Conservation (phyloP, 2,888 invertebrate species). For the Mythimna pallens region DNA sequence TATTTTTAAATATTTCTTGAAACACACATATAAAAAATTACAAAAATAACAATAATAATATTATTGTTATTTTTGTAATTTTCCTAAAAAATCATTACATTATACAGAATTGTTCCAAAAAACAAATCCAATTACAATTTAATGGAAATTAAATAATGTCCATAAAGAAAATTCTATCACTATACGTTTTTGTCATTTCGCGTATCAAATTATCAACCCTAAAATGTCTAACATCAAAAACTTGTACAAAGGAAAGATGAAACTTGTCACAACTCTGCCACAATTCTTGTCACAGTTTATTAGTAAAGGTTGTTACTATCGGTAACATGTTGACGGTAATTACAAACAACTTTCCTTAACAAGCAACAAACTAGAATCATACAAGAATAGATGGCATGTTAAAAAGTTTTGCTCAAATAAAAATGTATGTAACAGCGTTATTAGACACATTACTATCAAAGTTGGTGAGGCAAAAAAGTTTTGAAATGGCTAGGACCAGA, state of each 20-base stretch:
- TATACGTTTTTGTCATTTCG: not conserved
- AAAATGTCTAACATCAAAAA: not conserved
- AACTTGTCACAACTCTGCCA: not conserved
- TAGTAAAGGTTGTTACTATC: not conserved
- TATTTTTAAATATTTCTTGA: too few relatives aligned
- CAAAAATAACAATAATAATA: too few relatives aligned
- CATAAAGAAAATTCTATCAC: too few relatives aligned
- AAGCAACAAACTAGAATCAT: constrained; percentile 8
- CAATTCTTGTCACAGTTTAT: constrained; percentile 9
- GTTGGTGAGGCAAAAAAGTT: constrained; percentile 15
- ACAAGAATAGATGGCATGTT: constrained; percentile 1
- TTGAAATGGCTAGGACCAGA: not conserved
- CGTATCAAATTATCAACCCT: not conserved
- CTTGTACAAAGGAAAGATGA: constrained; percentile 1
- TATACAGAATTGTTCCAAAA: too few relatives aligned
- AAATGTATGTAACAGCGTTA: constrained; percentile 1
- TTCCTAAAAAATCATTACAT: too few relatives aligned
- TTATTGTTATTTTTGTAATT: too few relatives aligned
- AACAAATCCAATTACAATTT: too few relatives aligned
- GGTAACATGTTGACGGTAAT: constrained; percentile 27
- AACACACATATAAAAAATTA: too few relatives aligned
- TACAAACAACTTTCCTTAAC: constrained; percentile 10
- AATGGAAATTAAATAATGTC: too few relatives aligned
- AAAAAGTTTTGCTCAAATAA: constrained; percentile 15
- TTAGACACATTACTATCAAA: constrained; percentile 7